Conservation (phyloP, 2,113 vertebrate species). For the Egretta garzetta region DNA sequence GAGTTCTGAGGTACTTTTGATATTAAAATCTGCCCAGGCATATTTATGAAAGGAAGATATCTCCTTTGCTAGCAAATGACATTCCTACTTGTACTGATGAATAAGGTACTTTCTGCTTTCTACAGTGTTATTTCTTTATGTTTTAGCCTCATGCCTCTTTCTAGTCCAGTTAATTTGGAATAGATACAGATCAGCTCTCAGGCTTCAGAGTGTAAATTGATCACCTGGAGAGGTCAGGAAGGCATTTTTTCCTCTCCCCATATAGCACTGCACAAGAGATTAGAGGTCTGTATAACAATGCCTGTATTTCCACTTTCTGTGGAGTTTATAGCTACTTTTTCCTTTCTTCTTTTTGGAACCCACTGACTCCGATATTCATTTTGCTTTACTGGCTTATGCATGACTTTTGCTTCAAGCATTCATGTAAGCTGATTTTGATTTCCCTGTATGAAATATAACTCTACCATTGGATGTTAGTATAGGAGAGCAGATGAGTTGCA, state of each 20-base stretch:
- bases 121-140: slow-evolving; percentile 54
- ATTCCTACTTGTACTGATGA: slow-evolving; percentile 31
- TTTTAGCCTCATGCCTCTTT: slow-evolving; percentile 54
- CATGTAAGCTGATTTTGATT: slow-evolving; percentile 23
- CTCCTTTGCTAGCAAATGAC: slow-evolving; percentile 3
- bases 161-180: slow-evolving; percentile 64
- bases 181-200: slow-evolving; percentile 57
- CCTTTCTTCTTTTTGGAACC: slow-evolving; percentile 48
- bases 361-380: slow-evolving; percentile 40
- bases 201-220: slow-evolving; percentile 61
- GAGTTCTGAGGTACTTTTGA: slow-evolving; percentile 52
- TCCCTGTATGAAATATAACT: background rate
- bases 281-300: slow-evolving; percentile 51
- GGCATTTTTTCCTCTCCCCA: slow-evolving; percentile 43
- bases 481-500: background rate
- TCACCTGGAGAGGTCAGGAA: slow-evolving; percentile 65
- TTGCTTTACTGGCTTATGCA: slow-evolving; percentile 17
- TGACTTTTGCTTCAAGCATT: slow-evolving; percentile 41
- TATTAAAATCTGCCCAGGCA: slow-evolving; percentile 49
- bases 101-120: slow-evolving; percentile 52
- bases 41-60: slow-evolving; percentile 55
- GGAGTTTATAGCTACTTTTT: slow-evolving; percentile 51
- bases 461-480: background rate
- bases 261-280: slow-evolving; percentile 44
- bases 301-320: slow-evolving; percentile 42